Conservation (phyloP, 2,113 vertebrate species). For the Syrmaticus mikado region DNA sequence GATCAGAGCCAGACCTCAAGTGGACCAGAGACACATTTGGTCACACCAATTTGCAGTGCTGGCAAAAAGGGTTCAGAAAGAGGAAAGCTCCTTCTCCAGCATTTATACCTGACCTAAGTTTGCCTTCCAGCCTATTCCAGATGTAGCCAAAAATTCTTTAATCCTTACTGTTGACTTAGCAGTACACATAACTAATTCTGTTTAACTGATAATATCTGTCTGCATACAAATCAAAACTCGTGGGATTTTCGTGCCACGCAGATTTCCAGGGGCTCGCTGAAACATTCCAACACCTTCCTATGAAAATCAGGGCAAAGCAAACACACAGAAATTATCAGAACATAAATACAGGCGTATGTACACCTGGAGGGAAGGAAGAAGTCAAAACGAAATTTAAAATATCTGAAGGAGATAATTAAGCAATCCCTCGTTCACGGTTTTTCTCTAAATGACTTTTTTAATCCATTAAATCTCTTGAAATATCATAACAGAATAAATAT, state of each 20-base stretch:
- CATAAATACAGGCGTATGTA: not conserved
- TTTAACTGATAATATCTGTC: not conserved
- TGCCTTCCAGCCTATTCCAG: not conserved
- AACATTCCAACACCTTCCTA: not conserved
- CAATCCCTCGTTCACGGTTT: not conserved
- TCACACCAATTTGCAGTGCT: too few species aligned
- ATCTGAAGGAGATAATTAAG: conserved; percentile 9
- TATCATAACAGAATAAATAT: conserved; percentile 4
- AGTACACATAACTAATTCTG: not conserved
- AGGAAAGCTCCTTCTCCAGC: not conserved
- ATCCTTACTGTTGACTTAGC: not conserved
- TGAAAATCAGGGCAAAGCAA: not conserved
- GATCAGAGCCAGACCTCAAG: not conserved
- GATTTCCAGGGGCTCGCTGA: not conserved
- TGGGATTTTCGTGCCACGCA: not conserved
- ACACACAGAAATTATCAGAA: not conserved
- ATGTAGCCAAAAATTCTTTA: not conserved
- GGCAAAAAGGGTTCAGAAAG: not conserved
- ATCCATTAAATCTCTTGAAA: not conserved
- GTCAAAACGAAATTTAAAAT: conserved; percentile 2
- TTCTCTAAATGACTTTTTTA: not conserved
- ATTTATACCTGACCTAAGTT: not conserved
- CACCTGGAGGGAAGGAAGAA: not conserved
- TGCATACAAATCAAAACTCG: not conserved
- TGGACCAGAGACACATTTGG: not conserved